These are phyloP conservation scores for Anas bernieri DNA, from an alignment of 2,797 vertebrate genomes.

Conservation along the genomic window DNA sequence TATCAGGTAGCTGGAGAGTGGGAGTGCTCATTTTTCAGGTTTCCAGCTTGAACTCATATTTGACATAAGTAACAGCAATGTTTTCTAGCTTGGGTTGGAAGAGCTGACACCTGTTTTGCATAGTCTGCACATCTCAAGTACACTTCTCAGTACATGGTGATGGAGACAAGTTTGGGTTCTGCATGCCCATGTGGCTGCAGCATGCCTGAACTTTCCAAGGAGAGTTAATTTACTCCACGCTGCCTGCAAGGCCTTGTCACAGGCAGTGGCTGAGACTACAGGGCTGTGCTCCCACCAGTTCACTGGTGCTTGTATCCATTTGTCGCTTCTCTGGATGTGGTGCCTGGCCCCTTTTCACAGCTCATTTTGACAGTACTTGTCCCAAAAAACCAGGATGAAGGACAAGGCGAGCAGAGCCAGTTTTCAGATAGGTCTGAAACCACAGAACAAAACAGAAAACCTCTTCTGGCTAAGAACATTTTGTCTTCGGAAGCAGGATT, in stretches of 20 bases:
- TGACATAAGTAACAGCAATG: background rate
- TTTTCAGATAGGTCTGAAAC: background rate
- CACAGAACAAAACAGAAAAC: background rate
- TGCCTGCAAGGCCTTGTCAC: background rate
- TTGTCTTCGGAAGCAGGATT: background rate
- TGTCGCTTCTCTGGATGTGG: background rate
- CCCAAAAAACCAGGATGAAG: background rate
- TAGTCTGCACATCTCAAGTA: background rate
- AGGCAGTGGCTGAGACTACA: accelerated
- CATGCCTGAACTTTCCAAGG: background rate
- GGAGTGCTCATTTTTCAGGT: background rate
- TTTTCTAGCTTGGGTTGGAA: background rate
- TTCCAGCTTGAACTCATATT: background rate
- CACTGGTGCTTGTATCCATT: background rate
- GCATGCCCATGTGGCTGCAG: background rate
- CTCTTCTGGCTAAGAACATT: background rate
- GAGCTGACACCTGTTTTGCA: background rate
- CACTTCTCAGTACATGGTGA: too few relatives aligned
- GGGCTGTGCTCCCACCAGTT: background rate
- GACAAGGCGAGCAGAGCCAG: background rate
- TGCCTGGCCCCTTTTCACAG: background rate
- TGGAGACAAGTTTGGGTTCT: background rate
- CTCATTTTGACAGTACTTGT: background rate
- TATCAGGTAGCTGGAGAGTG: background rate
- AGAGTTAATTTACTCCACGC: background rate